Conservation (phyloP, 2,888 invertebrate genomes). For the Drosophila prolongata region DNA sequence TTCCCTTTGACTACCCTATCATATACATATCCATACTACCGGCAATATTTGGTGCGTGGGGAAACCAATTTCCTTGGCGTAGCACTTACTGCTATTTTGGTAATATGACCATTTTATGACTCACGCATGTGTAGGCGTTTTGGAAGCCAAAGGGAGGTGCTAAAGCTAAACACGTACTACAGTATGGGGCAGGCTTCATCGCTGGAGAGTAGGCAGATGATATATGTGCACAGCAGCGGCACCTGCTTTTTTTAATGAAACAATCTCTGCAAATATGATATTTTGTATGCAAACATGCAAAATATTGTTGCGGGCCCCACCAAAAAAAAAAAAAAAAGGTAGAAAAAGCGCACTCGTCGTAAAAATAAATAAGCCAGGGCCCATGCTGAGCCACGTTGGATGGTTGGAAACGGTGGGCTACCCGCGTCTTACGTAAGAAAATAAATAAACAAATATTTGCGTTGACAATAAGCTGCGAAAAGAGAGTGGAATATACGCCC, state of each 20-base stretch:
- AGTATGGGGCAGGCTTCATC: constrained; percentile 28
- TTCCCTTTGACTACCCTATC: constrained; percentile 24
- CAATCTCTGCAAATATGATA: constrained; percentile 79
- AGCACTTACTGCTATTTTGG: constrained; percentile 56
- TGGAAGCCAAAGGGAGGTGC: constrained; percentile 55
- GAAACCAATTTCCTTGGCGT: constrained; percentile 73
- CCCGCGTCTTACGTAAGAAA: constrained; percentile 63
- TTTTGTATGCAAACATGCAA: constrained; percentile 81
- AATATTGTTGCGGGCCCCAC: constrained; percentile 58
- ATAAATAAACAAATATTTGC: constrained; percentile 78
- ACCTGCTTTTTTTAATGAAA: constrained; percentile 75
- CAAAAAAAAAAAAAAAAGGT: constrained; percentile 7
- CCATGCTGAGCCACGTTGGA: constrained; percentile 23
- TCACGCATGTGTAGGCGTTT: constrained; percentile 64
- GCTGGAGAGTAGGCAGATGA: constrained; percentile 45
- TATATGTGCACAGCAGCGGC: constrained; percentile 50
- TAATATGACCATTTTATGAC: constrained; percentile 76
- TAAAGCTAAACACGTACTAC: constrained; percentile 78
- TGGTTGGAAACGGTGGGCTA: constrained; percentile 30
- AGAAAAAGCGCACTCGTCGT: constrained; percentile 59
- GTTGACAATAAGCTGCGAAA: constrained; percentile 64
- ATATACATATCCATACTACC: constrained; percentile 15
- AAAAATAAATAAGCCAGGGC: constrained; percentile 66
- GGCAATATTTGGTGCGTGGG: constrained; percentile 56
- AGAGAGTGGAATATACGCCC: constrained; percentile 40